Conservation (phyloP, 2,113 vertebrate genomes). For the Cyanoderma ruficeps region DNA sequence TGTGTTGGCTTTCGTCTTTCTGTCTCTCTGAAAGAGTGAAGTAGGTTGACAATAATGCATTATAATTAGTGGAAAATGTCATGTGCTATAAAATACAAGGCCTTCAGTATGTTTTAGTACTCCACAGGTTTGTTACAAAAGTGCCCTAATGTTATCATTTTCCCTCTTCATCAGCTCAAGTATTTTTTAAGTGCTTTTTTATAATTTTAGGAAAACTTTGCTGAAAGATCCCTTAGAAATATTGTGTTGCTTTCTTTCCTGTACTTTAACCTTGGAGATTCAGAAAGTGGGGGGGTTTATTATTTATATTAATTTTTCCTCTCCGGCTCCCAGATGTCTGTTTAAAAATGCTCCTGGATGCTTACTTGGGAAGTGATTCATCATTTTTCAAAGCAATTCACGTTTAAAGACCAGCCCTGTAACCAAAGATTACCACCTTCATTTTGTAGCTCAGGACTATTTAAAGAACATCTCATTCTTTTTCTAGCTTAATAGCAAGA, state of each 20-base stretch:
- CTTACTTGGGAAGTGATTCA: conserved; percentile 41
- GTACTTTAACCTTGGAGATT: neutral
- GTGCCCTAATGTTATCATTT: neutral
- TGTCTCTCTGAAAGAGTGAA: neutral
- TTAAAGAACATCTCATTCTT: conserved; percentile 2
- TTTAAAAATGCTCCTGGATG: conserved; percentile 40
- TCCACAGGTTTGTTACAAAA: neutral
- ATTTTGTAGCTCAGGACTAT: neutral
- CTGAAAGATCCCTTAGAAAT: conserved; percentile 9
- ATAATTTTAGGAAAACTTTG: neutral
- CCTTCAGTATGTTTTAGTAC: conserved; percentile 18
- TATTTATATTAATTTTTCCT: conserved; percentile 57
- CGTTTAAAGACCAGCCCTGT: neutral
- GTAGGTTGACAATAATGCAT: neutral
- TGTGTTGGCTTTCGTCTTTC: conserved; percentile 15
- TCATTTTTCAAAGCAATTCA: conserved; percentile 41
- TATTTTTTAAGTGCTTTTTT: neutral
- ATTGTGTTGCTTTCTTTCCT: neutral
- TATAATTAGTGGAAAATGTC: conserved; percentile 7
- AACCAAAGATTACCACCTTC: neutral
- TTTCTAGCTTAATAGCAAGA: neutral
- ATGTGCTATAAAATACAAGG: neutral
- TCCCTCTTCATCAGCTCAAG: conserved; percentile 11
- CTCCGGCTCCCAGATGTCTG: conserved; percentile 27
- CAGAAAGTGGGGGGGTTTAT: neutral